Percentiles rank a stretch among this genome's conserved stretches.
phyloP scores from a whole-genome alignment of 1,140 invertebrate genomes.

The Cyphomyrmex costatus region DNA sequence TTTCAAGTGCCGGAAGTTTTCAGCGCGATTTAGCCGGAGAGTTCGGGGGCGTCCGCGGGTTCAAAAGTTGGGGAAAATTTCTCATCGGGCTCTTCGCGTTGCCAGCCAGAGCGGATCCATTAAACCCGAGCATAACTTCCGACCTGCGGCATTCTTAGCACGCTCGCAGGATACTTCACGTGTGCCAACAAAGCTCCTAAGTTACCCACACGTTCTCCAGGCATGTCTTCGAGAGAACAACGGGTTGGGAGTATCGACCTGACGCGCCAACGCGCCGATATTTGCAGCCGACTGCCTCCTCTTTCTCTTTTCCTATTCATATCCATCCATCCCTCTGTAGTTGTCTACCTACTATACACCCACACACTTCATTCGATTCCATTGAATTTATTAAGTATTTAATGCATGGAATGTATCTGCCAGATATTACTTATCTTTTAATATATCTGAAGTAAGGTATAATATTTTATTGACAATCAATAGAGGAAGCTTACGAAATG shows the following conservation, averaged over 20 bases:
- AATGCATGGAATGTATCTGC: background rate
- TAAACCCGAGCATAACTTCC: slow-evolving; percentile 56
- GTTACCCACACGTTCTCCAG: slow-evolving; percentile 35
- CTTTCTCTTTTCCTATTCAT: background rate
- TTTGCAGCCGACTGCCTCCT: slow-evolving; percentile 31
- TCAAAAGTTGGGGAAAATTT: slow-evolving; percentile 36
- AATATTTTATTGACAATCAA: too few species aligned
- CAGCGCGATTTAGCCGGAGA: slow-evolving; percentile 21
- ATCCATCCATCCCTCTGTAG: background rate
- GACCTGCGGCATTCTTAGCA: slow-evolving; percentile 55
- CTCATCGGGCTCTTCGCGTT: slow-evolving; percentile 44
- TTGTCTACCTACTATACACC: background rate
- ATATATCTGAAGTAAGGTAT: background rate
- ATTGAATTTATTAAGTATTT: slow-evolving; percentile 24
- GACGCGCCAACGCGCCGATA: slow-evolving; percentile 44
- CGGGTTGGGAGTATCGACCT: slow-evolving; percentile 45
- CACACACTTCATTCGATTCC: slow-evolving; percentile 13
- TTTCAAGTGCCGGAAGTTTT: slow-evolving; percentile 28
- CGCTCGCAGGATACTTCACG: slow-evolving; percentile 52
- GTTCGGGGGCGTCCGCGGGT: background rate
- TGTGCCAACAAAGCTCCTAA: slow-evolving; percentile 51
- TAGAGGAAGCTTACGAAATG: too few species aligned
- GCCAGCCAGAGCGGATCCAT: slow-evolving; percentile 48
- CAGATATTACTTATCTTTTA: slow-evolving; percentile 36
- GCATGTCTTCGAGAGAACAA: slow-evolving; percentile 53